Base-by-base conservation (phyloP, 2,797 vertebrate genomes). In the Amazonetta brasiliensis region DNA sequence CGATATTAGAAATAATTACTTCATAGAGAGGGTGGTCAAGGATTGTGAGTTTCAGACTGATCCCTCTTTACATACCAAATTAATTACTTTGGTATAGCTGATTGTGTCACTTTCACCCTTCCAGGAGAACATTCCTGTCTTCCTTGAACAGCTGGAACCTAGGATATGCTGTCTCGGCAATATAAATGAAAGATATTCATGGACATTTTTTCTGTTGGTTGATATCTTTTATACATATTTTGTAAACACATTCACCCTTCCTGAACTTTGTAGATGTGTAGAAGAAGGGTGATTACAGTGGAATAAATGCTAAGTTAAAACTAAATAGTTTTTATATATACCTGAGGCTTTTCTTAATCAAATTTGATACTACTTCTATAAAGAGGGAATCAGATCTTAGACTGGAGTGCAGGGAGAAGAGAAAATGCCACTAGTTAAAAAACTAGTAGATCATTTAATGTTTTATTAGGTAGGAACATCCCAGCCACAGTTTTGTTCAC, bases 301-400 rank as follows among this genome's bases (percentile, higher is more conserved):
- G 58, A 89, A 84, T 94, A 95, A 95, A 86, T 90, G 87, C 41
- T 67, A 78, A 46, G 52, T 39, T 91, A 56, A 92, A 95, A 77
- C 12, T 30, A 68, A 41, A 44, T 90, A 54, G 28, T 84, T 95
- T 84, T 84, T 89, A 91, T 87, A 92, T 92, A 58, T 37, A 77
- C 62, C 19, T 17, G 31, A 87, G 75, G 67, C 68, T 43, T 83
- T 90, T 62, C 44, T 58, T 81, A 75, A 87, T 89, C 63, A 48
- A 94, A 94, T 74, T 92, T 35, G 75, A 8, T 96, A 93, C 88
- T 93, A 71, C 35, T 46, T 88, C 41, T 71, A 8, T 69, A 31
- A 94, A 92, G 37, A 54, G 31, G 73, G 46, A 92, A 52, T 69
- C 39, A 43, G 19, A 85, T 75, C 80, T 66, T 85, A 71, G 26